Percentiles rank a stretch among this genome's conserved stretches.
These are phyloP conservation scores for Rhamnusium bicolor DNA, from an alignment of 2,888 invertebrate genomes.

Conservation along the genomic window DNA sequence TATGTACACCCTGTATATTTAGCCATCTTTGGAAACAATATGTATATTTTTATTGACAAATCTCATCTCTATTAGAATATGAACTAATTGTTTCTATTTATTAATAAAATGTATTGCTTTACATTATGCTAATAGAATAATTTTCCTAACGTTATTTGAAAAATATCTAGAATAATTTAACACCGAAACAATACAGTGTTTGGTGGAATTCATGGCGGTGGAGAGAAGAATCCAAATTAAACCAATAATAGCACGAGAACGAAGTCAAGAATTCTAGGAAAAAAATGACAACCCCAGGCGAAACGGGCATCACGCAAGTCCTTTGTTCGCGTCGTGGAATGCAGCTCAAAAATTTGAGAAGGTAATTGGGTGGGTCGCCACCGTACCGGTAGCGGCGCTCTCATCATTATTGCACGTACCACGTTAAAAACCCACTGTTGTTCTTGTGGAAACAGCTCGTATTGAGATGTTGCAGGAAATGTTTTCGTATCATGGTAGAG, in stretches of 20 bases:
- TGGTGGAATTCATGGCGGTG: conserved; percentile 11
- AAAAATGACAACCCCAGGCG: conserved; percentile 65
- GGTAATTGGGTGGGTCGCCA: conserved; percentile 60
- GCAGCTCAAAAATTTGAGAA: conserved; percentile 61
- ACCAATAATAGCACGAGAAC: conserved; percentile 50
- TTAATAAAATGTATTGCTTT: no score
- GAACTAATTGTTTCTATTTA: no score
- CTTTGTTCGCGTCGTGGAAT: conserved; percentile 63
- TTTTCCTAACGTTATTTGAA: neutral
- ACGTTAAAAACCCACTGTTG: conserved; percentile 1
- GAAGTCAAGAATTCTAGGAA: conserved; percentile 56
- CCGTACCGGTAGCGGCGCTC: conserved; percentile 58
- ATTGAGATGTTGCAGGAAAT: conserved; percentile 10
- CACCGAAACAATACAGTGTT: neutral
- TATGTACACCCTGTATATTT: no score
- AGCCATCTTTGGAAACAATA: no score
- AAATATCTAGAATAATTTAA: neutral
- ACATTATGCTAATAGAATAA: no score
- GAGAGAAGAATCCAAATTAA: conserved; percentile 41
- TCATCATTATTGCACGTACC: conserved; percentile 50
- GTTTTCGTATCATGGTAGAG: neutral
- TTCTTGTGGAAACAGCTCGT: neutral
- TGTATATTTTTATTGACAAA: no score
- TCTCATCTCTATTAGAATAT: no score
- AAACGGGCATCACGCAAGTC: conserved; percentile 64